phyloP scores from a whole-genome alignment of 2,888 invertebrate species.

The Hirtodrosophila duncani region DNA sequence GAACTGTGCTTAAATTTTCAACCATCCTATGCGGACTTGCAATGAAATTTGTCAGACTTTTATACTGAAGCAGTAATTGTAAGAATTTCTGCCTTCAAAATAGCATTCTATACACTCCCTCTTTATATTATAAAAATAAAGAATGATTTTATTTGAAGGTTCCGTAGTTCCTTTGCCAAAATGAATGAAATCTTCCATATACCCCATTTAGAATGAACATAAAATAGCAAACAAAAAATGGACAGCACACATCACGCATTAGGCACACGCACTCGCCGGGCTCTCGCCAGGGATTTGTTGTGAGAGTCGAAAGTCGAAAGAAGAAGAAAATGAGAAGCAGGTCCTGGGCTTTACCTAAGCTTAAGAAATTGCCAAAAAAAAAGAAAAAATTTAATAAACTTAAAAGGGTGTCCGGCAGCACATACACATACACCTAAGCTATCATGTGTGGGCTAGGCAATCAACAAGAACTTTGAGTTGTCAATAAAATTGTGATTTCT shows the following conservation, averaged over 20 bases:
- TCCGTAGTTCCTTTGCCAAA: too few species aligned
- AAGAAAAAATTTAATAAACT: slow-evolving; percentile 75
- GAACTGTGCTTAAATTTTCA: too few species aligned
- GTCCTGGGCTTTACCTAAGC: slow-evolving; percentile 29
- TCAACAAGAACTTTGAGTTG: slow-evolving; percentile 72
- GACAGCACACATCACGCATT: slow-evolving; percentile 56
- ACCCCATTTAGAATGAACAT: neutral
- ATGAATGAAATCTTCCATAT: too few species aligned
- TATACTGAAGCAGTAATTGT: too few species aligned
- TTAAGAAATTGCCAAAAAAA: slow-evolving; percentile 69
- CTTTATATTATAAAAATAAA: neutral
- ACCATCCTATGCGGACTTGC: too few species aligned
- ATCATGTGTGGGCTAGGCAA: slow-evolving; percentile 42
- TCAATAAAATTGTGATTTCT: slow-evolving; percentile 74
- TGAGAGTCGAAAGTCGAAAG: slow-evolving; percentile 1
- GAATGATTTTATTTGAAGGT: neutral
- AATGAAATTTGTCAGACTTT: too few species aligned
- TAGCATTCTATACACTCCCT: too few species aligned
- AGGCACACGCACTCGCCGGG: slow-evolving; percentile 63
- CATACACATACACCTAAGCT: slow-evolving; percentile 5
- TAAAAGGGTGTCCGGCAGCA: slow-evolving; percentile 60
- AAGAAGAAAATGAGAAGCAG: neutral
- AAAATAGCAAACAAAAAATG: slow-evolving; percentile 34
- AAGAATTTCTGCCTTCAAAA: too few species aligned
- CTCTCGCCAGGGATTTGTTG: slow-evolving; percentile 59